Conservation (phyloP, 2,888 invertebrate genomes). For the Stenolophus ochropezus region DNA sequence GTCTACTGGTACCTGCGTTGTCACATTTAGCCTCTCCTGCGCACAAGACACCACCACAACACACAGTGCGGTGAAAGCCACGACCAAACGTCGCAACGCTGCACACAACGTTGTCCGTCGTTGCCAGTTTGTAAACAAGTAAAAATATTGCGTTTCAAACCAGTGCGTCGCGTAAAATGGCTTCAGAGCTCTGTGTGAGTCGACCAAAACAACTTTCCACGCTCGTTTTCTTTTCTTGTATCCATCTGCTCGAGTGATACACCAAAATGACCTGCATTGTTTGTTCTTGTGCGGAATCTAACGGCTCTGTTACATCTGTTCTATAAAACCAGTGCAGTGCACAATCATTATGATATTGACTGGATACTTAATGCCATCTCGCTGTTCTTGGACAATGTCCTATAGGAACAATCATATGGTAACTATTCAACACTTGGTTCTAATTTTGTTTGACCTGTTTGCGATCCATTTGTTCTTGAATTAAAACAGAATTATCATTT, state of each 20-base stretch:
- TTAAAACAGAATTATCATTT: constrained; percentile 8
- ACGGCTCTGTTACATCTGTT: constrained; percentile 25
- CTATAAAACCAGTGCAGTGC: constrained; percentile 2
- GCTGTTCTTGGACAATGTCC: constrained; percentile 25
- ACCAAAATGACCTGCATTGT: constrained; percentile 52
- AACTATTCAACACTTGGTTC: constrained; percentile 28
- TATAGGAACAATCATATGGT: constrained; percentile 40
- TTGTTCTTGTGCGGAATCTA: not conserved
- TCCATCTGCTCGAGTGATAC: not conserved
- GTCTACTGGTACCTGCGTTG: constrained; percentile 65
- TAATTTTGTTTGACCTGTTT: constrained; percentile 24
- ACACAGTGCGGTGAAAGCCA: constrained; percentile 52
- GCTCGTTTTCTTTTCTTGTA: not conserved
- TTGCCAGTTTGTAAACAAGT: constrained; percentile 60
- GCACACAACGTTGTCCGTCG: constrained; percentile 54
- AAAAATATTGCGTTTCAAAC: constrained; percentile 60
- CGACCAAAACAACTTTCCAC: not conserved
- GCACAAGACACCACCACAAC: constrained; percentile 40
- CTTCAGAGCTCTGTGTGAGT: constrained; percentile 37
- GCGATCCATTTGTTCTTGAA: constrained; percentile 47
- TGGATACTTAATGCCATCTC: not conserved
- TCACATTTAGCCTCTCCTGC: constrained; percentile 55
- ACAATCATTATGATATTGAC: constrained; percentile 4
- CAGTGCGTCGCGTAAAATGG: constrained; percentile 55
- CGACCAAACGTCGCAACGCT: constrained; percentile 44